A percentile compares a stretch with the other conserved stretches of the same genome.
phyloP scores from a whole-genome alignment of 2,888 invertebrate genomes.

The Protonemura montana region DNA sequence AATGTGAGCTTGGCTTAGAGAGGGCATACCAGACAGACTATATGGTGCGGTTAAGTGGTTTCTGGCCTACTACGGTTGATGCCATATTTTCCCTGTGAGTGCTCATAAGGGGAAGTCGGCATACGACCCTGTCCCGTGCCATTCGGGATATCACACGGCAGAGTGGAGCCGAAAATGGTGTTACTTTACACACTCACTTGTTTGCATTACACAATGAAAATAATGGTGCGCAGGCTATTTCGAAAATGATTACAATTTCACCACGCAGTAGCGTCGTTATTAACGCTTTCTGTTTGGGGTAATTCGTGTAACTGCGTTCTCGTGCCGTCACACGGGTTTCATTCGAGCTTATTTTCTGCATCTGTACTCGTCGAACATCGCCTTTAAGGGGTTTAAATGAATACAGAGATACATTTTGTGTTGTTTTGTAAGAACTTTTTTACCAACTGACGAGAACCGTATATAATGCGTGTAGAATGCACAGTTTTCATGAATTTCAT shows the following conservation, averaged over 20 bases:
- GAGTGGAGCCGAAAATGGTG: no score
- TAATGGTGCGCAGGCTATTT: background rate
- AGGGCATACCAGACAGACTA: background rate
- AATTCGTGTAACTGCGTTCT: background rate
- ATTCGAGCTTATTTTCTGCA: no score
- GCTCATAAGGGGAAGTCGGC: no score
- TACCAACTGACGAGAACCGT: background rate
- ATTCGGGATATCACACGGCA: no score
- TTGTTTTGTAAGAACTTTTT: background rate
- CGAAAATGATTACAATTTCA: background rate
- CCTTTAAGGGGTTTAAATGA: background rate
- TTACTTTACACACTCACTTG: background rate
- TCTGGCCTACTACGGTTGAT: background rate
- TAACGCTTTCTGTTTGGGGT: background rate
- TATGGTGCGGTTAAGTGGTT: background rate
- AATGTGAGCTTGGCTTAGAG: background rate
- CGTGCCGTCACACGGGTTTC: no score
- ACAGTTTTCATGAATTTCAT: background rate
- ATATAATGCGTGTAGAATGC: background rate
- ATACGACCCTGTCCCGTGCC: no score
- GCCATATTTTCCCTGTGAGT: background rate
- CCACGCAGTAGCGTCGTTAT: background rate
- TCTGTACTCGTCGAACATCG: background rate
- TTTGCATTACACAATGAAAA: background rate
- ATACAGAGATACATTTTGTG: background rate